These are phyloP conservation scores for Megatriorchis doriae DNA, from an alignment of 2,113 vertebrate genomes.

Conservation along the genomic window DNA sequence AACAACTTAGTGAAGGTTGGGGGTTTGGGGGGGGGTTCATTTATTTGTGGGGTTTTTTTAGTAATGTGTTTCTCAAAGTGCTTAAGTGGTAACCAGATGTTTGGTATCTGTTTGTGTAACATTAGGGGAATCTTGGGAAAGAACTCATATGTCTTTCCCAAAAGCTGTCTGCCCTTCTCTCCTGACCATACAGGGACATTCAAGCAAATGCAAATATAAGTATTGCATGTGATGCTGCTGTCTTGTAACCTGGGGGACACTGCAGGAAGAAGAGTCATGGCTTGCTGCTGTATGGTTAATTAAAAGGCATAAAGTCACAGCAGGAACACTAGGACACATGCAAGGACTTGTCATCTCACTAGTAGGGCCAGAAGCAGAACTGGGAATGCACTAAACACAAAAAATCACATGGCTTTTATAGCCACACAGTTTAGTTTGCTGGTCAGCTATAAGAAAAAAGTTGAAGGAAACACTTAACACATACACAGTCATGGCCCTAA, in stretches of 20 bases:
- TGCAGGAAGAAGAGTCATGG: not conserved
- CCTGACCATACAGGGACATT: not conserved
- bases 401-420: not conserved
- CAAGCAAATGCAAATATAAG: not conserved
- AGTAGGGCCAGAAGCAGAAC: not conserved
- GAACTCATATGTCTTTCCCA: not conserved
- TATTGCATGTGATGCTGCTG: not conserved
- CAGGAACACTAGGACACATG: not conserved
- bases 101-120: not conserved
- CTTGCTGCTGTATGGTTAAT: not conserved
- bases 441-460: not conserved
- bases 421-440: not conserved
- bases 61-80: not conserved
- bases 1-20: not conserved
- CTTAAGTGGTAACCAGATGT: not conserved
- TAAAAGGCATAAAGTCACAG: not conserved
- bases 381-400: not conserved
- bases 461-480: not conserved
- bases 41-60: fast-evolving
- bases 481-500: fast-evolving
- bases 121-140: not conserved
- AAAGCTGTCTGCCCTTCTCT: not conserved
- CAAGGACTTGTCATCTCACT: not conserved
- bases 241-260: not conserved
- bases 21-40: fast-evolving